A percentile compares a stretch with the other conserved stretches of the same genome.
phyloP scores from a whole-genome alignment of 2,113 vertebrate genomes.

The Elachura formosa region DNA sequence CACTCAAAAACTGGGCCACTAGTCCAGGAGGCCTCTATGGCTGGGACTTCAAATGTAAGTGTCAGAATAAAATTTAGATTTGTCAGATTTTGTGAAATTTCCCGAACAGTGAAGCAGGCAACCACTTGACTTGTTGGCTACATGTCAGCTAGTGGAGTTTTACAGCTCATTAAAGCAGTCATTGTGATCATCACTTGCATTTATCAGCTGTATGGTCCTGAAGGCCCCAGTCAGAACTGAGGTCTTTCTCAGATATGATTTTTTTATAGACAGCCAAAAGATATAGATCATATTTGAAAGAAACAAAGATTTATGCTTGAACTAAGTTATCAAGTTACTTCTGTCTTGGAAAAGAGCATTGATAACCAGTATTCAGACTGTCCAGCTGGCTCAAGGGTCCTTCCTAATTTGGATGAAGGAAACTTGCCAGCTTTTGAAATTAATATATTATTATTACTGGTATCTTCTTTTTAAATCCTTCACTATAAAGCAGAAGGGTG shows the following conservation, averaged over 20 bases:
- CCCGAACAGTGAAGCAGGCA: not conserved
- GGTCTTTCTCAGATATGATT: not conserved
- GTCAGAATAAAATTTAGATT: not conserved
- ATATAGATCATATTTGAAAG: not conserved
- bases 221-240: not conserved
- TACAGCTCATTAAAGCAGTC: not conserved
- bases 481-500: conserved; percentile 14
- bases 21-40: not conserved
- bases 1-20: not conserved
- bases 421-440: conserved; percentile 13
- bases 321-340: not conserved
- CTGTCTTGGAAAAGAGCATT: not conserved
- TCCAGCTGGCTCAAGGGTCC: not conserved
- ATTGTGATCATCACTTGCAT: not conserved
- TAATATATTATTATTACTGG: not conserved
- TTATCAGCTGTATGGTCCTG: not conserved
- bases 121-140: not conserved
- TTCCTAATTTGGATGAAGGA: not conserved
- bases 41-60: not conserved
- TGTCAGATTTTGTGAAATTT: not conserved
- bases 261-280: not conserved
- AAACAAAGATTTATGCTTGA: not conserved
- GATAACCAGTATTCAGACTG: not conserved
- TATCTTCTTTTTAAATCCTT: conserved; percentile 37
- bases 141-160: not conserved